Percentiles rank a stretch among this genome's conserved stretches.
phyloP scores from a whole-genome alignment of 2,888 invertebrate species.

The Drosophila prostipennis region DNA sequence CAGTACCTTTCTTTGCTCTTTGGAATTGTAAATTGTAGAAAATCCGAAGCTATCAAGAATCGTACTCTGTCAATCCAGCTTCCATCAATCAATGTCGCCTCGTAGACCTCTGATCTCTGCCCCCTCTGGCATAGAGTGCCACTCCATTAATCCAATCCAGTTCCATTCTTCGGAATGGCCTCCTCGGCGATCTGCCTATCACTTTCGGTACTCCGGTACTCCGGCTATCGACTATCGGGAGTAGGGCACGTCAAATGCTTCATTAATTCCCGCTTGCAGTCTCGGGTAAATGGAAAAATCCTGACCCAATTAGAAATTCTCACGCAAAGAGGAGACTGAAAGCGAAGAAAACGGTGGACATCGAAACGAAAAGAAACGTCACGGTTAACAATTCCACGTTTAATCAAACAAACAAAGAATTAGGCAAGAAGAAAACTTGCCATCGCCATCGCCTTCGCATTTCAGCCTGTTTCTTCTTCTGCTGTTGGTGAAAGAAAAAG shows the following conservation, averaged over 20 bases:
- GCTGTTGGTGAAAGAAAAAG: slow-evolving; percentile 49
- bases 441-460: slow-evolving; percentile 29
- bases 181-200: slow-evolving; percentile 28
- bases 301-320: slow-evolving; percentile 76
- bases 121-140: slow-evolving; percentile 21
- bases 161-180: slow-evolving; percentile 28
- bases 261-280: slow-evolving; percentile 54
- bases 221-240: slow-evolving; percentile 41
- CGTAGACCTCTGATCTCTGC: slow-evolving; percentile 25
- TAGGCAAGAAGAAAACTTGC: slow-evolving; percentile 43
- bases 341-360: slow-evolving; percentile 8
- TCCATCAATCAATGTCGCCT: slow-evolving; percentile 39
- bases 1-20: background rate
- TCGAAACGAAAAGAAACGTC: slow-evolving; percentile 66
- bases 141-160: slow-evolving; percentile 29
- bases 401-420: slow-evolving; percentile 71
- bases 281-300: slow-evolving; percentile 41
- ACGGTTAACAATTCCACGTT: slow-evolving; percentile 72
- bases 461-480: slow-evolving; percentile 7
- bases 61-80: slow-evolving; percentile 1
- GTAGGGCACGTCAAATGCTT: slow-evolving; percentile 68
- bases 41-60: slow-evolving; percentile 7
- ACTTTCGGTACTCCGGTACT: slow-evolving; percentile 45
- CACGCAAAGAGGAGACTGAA: slow-evolving; percentile 66
- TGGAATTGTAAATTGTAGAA: slow-evolving; percentile 4